Percentiles rank a stretch among this genome's conserved stretches.
Evolutionary conservation across 1,140 invertebrate genomes (phyloP).

Genomic region (Leptoteleia sp.): DNA sequence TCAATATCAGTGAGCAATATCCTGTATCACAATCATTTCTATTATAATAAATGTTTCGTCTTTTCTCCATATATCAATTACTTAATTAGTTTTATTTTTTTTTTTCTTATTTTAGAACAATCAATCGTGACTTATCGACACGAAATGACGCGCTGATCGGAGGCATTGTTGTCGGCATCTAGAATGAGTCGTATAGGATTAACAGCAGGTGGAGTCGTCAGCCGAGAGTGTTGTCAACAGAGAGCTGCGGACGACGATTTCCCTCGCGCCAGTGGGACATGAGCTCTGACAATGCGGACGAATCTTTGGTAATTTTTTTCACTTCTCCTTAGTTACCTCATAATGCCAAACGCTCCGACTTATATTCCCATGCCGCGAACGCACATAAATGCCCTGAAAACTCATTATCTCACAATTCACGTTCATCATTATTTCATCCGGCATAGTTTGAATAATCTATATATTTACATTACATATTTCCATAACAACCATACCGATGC

Average conservation of each 20-base stretch:
- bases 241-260: conserved; percentile 70
- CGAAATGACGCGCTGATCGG: conserved; percentile 55
- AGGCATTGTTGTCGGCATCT: conserved; percentile 44
- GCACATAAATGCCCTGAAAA: conserved; percentile 17
- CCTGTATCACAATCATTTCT: too few relatives aligned
- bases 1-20: too few relatives aligned
- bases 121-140: conserved; percentile 23
- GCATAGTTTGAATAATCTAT: conserved; percentile 24
- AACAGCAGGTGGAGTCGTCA: conserved; percentile 55
- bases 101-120: conserved; percentile 14
- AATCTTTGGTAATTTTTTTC: conserved; percentile 80
- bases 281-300: conserved; percentile 81
- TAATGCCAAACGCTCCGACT: conserved; percentile 5
- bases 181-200: conserved; percentile 63
- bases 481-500: too few relatives aligned
- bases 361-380: conserved; percentile 30
- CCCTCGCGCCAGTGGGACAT: conserved; percentile 76
- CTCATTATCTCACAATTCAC: conserved; percentile 43
- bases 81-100: not conserved
- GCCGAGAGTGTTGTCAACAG: conserved; percentile 71
- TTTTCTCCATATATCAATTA: too few relatives aligned
- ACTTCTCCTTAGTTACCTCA: conserved; percentile 38
- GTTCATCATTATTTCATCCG: conserved; percentile 24
- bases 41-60: too few relatives aligned
- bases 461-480: conserved; percentile 3